Percentiles rank a stretch among this genome's conserved stretches.
These are phyloP conservation scores for Eupeodes luniger DNA, from an alignment of 2,888 invertebrate genomes.

Conservation along the genomic window DNA sequence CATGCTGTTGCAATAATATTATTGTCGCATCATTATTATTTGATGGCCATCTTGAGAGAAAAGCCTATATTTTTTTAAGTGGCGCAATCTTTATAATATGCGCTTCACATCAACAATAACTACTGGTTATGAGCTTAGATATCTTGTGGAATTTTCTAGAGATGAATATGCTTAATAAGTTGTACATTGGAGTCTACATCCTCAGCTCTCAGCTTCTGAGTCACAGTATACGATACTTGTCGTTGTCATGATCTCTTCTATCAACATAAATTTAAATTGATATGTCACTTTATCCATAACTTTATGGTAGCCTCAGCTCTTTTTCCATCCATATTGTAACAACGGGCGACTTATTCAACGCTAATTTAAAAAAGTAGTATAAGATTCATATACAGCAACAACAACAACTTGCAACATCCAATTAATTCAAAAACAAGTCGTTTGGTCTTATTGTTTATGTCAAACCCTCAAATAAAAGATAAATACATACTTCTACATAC, in stretches of 20 bases:
- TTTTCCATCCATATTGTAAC: not conserved
- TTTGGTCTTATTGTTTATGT: conserved; percentile 48
- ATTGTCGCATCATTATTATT: not conserved
- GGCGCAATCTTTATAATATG: not conserved
- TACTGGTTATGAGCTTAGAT: not conserved
- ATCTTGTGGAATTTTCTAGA: not conserved
- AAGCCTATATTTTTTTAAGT: not conserved
- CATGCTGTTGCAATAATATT: conserved; percentile 16
- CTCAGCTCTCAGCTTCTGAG: conserved; percentile 36
- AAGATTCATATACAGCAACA: conserved; percentile 14
- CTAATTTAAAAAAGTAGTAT: conserved; percentile 44
- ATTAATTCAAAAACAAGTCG: conserved; percentile 51
- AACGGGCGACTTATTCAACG: not conserved
- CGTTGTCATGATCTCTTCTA: conserved; percentile 54
- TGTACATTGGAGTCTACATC: not conserved
- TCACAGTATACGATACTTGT: conserved; percentile 42
- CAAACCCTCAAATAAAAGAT: conserved; percentile 8
- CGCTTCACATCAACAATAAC: not conserved
- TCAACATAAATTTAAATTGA: conserved; percentile 70
- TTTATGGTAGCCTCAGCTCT: conserved; percentile 5
- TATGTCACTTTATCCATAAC: conserved; percentile 41
- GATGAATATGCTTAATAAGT: not conserved
- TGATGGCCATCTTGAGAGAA: conserved; percentile 11
- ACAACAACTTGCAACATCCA: not conserved
- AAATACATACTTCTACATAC: too few species aligned